Evolutionary conservation across 2,113 vertebrate species (phyloP).

Genomic region (Protomyctophum bolini): DNA sequence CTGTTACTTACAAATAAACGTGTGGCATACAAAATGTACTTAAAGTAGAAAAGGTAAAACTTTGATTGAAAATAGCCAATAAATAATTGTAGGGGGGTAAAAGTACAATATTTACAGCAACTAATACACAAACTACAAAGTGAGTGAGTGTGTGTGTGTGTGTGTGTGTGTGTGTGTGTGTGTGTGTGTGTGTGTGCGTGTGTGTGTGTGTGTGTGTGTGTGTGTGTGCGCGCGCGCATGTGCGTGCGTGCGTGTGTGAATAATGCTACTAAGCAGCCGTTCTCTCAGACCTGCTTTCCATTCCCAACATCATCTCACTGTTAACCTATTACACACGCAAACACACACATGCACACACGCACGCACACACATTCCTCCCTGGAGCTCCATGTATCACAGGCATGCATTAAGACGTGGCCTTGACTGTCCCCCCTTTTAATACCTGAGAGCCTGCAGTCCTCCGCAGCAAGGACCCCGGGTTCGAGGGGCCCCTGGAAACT

Average conservation of each 20-base stretch:
- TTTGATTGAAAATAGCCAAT: no score
- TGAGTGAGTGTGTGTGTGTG: slow-evolving; percentile 13
- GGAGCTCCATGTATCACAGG: slow-evolving; percentile 30
- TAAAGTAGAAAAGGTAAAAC: no score
- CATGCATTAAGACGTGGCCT: slow-evolving; percentile 55
- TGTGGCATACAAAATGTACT: no score
- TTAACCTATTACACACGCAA: background rate
- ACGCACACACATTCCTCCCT: background rate
- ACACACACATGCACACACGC: slow-evolving; percentile 7
- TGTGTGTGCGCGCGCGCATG: background rate
- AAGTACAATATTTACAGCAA: slow-evolving; percentile 8
- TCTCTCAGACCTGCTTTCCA: background rate
- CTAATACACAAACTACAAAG: slow-evolving; percentile 6
- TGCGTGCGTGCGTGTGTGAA: slow-evolving; percentile 15
- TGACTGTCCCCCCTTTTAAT: slow-evolving; percentile 69
- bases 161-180: background rate
- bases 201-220: background rate
- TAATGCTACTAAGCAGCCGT: slow-evolving; percentile 4
- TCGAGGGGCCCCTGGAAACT: slow-evolving; percentile 58
- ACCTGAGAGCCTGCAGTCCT: slow-evolving; percentile 52
- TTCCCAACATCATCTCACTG: background rate
- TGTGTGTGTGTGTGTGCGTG: background rate
- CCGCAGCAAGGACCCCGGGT: slow-evolving; percentile 17
- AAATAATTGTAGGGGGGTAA: no score
- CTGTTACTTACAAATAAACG: no score